phyloP scores from a whole-genome alignment of 2,888 invertebrate genomes.

The Folsomia manolachei region DNA sequence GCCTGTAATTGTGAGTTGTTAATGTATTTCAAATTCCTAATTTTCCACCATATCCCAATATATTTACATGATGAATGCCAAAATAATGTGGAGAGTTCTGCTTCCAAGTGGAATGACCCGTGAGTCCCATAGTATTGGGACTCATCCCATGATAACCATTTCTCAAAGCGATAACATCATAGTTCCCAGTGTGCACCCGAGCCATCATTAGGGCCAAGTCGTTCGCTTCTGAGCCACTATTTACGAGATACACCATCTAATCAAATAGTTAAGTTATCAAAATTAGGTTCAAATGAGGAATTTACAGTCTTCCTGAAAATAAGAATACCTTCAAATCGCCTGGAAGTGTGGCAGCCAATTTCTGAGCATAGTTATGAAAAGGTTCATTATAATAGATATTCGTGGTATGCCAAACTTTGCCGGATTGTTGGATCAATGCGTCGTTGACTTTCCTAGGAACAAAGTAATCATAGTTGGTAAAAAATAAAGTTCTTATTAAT shows the following conservation, averaged over 20 bases:
- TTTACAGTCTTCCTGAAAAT: background rate
- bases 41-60: background rate
- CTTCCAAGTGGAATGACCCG: slow-evolving; percentile 76
- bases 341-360: slow-evolving; percentile 76
- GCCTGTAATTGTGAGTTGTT: slow-evolving; percentile 59
- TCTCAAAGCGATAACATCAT: slow-evolving; percentile 79
- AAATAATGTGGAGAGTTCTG: slow-evolving; percentile 67
- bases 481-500: slow-evolving; percentile 3
- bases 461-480: too few species aligned
- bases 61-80: slow-evolving; percentile 76
- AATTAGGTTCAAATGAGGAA: background rate
- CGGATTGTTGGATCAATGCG: slow-evolving; percentile 74
- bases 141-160: slow-evolving; percentile 80
- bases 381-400: slow-evolving; percentile 86
- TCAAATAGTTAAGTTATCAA: background rate
- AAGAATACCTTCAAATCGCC: slow-evolving; percentile 69
- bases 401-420: slow-evolving; percentile 86
- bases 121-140: slow-evolving; percentile 75
- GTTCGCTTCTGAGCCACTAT: slow-evolving; percentile 97
- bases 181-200: slow-evolving; percentile 77
- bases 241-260: slow-evolving; percentile 85
- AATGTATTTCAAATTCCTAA: background rate
- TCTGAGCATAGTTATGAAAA: slow-evolving; percentile 85
- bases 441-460: slow-evolving; percentile 73
- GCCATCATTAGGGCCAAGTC: slow-evolving; percentile 88